Base-by-base conservation (phyloP, 2,888 invertebrate species). In the Allacma fusca region DNA sequence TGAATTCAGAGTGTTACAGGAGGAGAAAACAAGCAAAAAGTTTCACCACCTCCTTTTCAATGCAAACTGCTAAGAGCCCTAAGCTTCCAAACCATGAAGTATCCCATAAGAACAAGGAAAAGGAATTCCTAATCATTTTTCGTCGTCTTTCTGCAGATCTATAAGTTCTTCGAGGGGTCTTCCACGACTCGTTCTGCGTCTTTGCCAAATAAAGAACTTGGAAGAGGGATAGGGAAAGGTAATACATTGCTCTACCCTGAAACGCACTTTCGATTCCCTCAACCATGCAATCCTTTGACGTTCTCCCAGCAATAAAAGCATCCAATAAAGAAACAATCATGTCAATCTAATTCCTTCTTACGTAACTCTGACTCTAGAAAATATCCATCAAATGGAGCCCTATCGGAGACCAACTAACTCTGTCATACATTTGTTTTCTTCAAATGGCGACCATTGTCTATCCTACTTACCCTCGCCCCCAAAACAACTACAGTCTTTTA, bases 101-200 rank as follows among this genome's bases (percentile, higher is more conserved):
- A 50, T 50, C n/a, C n/a, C 19, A 19, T 50, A 50, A 50, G 50
- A 50, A 50, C 40, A 40, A 76, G 62, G 59, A 69, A 50, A 21
- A 69, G 69, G 77, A 74, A 77, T 77, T 77, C 74, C 77, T 77
- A 77, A 77, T 77, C 77, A 77, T 74, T 77, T 77, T 77, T 59
- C 77, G 40, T 67, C 67, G 67, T 50, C 67, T 77, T 68, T 77
- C 50, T 44, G 16, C n/a, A 44, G 68, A n/a, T 29, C 21, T 23
- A 67, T 29, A 67, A 26, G 62, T n/a, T 23, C 24, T 70, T 1
- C 26, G 43, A 43, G n/a, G n/a, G 34, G n/a, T 68, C 40, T 21
- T 1, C n/a, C 21, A 40, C n/a, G 50, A 7, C 50, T 50, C 7
- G 50, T 50, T 50, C 50, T 16, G 19, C 19, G 5, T 2, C 50